Base-by-base conservation (phyloP, 2,113 vertebrate species). In the Myiozetetes cayanensis region DNA sequence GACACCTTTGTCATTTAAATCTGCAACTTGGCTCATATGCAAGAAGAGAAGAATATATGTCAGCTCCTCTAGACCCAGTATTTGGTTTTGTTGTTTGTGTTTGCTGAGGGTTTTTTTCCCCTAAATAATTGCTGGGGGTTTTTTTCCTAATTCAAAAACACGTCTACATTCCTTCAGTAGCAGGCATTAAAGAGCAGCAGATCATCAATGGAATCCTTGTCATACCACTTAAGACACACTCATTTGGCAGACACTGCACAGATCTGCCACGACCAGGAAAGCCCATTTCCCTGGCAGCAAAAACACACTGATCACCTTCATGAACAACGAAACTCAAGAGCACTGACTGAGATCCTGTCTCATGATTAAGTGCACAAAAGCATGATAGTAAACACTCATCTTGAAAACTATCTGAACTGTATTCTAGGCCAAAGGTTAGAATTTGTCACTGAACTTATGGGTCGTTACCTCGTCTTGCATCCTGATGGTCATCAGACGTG, bases 381-480 rank as follows among this genome's bases (percentile, higher is more conserved):
- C 0, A 0, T 7, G 16, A 44, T 0, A 50, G 44, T 67, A 80
- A 68, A 22, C 19, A 53, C 37, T 9, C 37, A 65, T 58, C 35
- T 25, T 75, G 31, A 78, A 67, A 77, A 78, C 46, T 35, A 15
- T 30, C 65, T 72, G 44, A 59, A 47, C 41, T 63, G 30, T 85
- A 84, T 91, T 80, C 63, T 59, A 84, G 35, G 56, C 41, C 43
- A 81, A 61, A 95, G 30, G 30, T 71, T 75, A 78, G 67, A 87
- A 81, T 59, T 59, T 82, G 50, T 85, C 52, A n/a, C 23, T 35
- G 55, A 79, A 58, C 19, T 76, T 67, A 35, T 7, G 17, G 83
- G 66, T 66, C 56, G 33, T 97, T 98, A 99, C 99, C 99, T 99
- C 98, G 58, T 99, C 99, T 90, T 99, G 98, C 87, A 99, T 98